A percentile compares a stretch with the other conserved stretches of the same genome.
Evolutionary conservation across 2,888 invertebrate species (phyloP).

Genomic region (Bellardia bayeri): DNA sequence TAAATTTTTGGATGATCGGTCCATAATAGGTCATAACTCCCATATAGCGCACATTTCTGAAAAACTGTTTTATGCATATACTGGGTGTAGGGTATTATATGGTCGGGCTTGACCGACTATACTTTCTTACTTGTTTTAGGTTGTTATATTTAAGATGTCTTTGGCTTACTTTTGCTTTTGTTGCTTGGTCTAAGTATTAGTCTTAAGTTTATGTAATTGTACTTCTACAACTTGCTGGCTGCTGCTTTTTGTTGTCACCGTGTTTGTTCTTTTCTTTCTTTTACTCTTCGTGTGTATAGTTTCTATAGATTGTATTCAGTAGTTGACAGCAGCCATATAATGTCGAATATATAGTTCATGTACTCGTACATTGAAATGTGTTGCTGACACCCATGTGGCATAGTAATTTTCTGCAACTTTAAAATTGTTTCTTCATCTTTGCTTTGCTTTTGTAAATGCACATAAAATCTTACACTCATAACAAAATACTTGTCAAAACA

Average conservation of each 20-base stretch:
- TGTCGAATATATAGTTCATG: conserved; percentile 57
- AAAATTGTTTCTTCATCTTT: conserved; percentile 27
- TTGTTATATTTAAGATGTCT: conserved; percentile 2
- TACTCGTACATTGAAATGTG: conserved; percentile 47
- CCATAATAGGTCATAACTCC: too few relatives aligned
- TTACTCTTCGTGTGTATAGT: conserved; percentile 39
- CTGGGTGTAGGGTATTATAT: too few relatives aligned
- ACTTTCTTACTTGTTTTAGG: conserved; percentile 8
- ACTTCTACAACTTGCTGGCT: not conserved
- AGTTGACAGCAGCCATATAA: conserved; percentile 68
- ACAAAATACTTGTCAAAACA: conserved; percentile 22
- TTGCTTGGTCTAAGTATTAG: conserved; percentile 15
- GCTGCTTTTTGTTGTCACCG: conserved; percentile 16
- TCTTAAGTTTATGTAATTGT: conserved; percentile 21
- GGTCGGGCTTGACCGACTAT: too few relatives aligned
- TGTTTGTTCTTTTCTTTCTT: conserved; percentile 27
- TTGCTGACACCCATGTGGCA: conserved; percentile 64
- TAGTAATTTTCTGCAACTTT: conserved; percentile 67
- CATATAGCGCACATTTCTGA: too few relatives aligned
- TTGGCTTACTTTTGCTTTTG: conserved; percentile 7
- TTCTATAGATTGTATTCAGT: conserved; percentile 56
- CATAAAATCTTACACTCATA: conserved; percentile 21
- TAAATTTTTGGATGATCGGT: too few relatives aligned
- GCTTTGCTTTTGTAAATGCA: conserved; percentile 14
- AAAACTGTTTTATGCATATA: too few relatives aligned